Percentiles rank a stretch among this genome's conserved stretches.
Evolutionary conservation across 2,113 vertebrate species (phyloP).

Genomic region (Coptodon rendalli): DNA sequence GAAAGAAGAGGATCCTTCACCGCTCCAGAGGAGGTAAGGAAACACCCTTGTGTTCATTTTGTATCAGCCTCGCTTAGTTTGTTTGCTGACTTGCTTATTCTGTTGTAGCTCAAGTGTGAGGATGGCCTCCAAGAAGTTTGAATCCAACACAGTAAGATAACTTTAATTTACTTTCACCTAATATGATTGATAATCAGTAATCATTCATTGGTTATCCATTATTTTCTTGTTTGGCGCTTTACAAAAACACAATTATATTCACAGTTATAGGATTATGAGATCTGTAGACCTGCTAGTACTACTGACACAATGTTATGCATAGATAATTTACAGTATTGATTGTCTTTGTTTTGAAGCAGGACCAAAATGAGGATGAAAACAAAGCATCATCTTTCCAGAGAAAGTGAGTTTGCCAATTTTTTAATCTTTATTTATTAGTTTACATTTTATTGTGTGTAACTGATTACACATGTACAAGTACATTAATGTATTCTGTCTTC

Average conservation of each 20-base stretch:
- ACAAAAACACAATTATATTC: background rate
- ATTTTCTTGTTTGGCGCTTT: background rate
- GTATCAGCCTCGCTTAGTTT: background rate
- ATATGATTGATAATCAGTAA: background rate
- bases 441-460: background rate
- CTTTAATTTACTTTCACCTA: background rate
- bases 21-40: slow-evolving; percentile 67
- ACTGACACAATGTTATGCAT: background rate
- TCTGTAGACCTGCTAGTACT: background rate
- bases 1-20: slow-evolving; percentile 58
- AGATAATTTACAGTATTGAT: background rate
- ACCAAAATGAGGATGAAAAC: slow-evolving; percentile 50
- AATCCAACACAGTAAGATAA: slow-evolving; percentile 51
- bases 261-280: background rate
- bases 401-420: slow-evolving; percentile 49
- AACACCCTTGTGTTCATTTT: background rate
- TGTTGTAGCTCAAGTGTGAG: slow-evolving; percentile 66
- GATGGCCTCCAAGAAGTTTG: slow-evolving; percentile 54
- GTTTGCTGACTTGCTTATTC: background rate
- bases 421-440: background rate
- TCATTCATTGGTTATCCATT: background rate
- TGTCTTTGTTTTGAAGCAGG: slow-evolving; percentile 29
- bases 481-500: background rate
- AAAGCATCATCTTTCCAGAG: slow-evolving; percentile 62
- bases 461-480: background rate